Conservation (phyloP, 1,140 invertebrate genomes). For the Agrypnia vestita region DNA sequence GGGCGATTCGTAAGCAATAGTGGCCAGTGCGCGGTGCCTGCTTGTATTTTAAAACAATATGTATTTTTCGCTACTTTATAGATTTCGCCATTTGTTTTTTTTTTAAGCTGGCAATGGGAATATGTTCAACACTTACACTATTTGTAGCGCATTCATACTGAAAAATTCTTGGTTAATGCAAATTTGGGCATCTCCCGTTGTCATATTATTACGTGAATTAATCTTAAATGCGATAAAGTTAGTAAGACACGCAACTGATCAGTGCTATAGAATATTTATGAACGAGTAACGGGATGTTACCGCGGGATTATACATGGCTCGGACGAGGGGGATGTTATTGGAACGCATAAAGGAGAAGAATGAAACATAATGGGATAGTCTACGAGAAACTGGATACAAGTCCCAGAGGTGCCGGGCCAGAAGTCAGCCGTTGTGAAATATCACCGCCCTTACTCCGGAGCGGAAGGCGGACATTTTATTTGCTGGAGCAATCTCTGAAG, state of each 20-base stretch:
- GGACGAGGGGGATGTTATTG: not conserved
- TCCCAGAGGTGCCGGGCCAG: conserved; percentile 13
- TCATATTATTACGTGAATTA: too few relatives aligned
- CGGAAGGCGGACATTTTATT: conserved; percentile 35
- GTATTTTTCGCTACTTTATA: too few relatives aligned
- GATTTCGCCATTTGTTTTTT: too few relatives aligned
- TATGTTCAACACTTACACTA: too few relatives aligned
- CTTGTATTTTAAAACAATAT: too few relatives aligned
- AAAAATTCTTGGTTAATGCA: too few relatives aligned
- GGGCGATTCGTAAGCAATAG: too few relatives aligned
- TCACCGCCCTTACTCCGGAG: conserved; percentile 25
- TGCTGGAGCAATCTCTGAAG: conserved; percentile 30
- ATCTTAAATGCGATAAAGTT: too few relatives aligned
- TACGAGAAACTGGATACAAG: conserved; percentile 32
- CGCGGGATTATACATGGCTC: conserved; percentile 10
- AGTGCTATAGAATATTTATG: not conserved
- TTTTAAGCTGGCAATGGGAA: too few relatives aligned
- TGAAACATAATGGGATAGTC: conserved; percentile 32
- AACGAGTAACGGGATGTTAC: not conserved
- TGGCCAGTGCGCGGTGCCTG: too few relatives aligned
- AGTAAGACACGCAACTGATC: too few relatives aligned
- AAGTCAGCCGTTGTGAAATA: conserved; percentile 37
- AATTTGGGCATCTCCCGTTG: not conserved
- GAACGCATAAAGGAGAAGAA: conserved; percentile 42
- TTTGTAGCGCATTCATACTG: too few relatives aligned